Percentiles rank a stretch among this genome's conserved stretches.
Conservation (phyloP, 2,888 invertebrate species). For the Meliscaeva auricollis region DNA sequence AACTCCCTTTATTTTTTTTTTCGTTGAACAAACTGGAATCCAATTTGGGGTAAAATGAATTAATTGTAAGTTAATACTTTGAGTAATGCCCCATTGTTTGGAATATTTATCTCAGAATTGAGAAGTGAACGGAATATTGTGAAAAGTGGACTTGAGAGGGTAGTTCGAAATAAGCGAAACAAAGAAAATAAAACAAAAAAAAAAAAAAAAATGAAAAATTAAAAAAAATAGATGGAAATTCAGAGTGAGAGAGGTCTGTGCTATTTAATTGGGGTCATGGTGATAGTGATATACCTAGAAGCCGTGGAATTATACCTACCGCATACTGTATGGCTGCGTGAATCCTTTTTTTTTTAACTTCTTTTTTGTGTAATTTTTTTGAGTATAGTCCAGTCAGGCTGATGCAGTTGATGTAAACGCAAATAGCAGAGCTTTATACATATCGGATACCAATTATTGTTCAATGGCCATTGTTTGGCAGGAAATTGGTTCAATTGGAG, state of each 20-base stretch:
- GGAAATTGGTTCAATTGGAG: constrained; percentile 33
- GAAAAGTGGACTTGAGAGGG: constrained; percentile 2
- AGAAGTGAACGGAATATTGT: constrained; percentile 10
- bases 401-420: not conserved
- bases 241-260: constrained; percentile 3
- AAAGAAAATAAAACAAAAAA: not conserved
- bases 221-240: constrained; percentile 4
- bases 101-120: constrained; percentile 66
- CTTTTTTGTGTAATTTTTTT: not conserved
- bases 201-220: not conserved
- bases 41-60: constrained; percentile 65
- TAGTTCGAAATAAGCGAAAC: not conserved
- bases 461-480: constrained; percentile 57
- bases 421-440: constrained; percentile 18
- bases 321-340: not conserved
- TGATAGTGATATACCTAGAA: constrained; percentile 1
- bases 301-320: constrained; percentile 20
- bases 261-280: constrained; percentile 62
- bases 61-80: constrained; percentile 76
- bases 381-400: not conserved
- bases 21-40: constrained; percentile 43
- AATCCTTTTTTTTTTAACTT: constrained; percentile 16
- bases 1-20: constrained; percentile 14
- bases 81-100: constrained; percentile 71
- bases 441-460: constrained; percentile 47